Evolutionary conservation across 2,113 vertebrate genomes (phyloP).

Genomic region (Suncus etruscus): DNA sequence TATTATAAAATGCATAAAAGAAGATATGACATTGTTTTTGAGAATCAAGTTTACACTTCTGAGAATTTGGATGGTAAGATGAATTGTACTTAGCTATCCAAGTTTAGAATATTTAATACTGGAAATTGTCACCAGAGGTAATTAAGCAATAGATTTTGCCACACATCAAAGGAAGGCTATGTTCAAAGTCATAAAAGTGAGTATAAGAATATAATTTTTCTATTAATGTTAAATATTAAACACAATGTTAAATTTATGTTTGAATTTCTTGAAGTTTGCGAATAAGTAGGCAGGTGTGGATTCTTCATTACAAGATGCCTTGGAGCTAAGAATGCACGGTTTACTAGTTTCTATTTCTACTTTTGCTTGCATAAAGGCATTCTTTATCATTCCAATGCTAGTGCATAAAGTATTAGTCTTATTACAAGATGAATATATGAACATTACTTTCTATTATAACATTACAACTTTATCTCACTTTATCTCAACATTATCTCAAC

Average conservation of each 20-base stretch:
- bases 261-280: background rate
- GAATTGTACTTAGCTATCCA: background rate
- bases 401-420: background rate
- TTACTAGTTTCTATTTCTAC: background rate
- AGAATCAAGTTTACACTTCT: background rate
- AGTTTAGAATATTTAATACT: background rate
- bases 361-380: background rate
- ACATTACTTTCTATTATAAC: background rate
- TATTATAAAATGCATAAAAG: background rate
- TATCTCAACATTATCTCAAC: background rate
- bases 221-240: slow-evolving; percentile 29
- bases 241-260: background rate
- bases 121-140: background rate
- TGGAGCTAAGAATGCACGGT: background rate
- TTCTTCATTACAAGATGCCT: background rate
- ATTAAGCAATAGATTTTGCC: background rate
- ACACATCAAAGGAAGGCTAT: background rate
- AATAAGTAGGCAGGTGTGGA: background rate
- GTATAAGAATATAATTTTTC: background rate
- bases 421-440: background rate
- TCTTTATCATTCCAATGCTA: background rate
- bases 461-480: background rate
- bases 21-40: background rate
- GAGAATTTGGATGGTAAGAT: background rate
- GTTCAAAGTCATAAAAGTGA: slow-evolving; percentile 33